Evolutionary conservation across 2,113 vertebrate genomes (phyloP).

Genomic region (Abramis brama): DNA sequence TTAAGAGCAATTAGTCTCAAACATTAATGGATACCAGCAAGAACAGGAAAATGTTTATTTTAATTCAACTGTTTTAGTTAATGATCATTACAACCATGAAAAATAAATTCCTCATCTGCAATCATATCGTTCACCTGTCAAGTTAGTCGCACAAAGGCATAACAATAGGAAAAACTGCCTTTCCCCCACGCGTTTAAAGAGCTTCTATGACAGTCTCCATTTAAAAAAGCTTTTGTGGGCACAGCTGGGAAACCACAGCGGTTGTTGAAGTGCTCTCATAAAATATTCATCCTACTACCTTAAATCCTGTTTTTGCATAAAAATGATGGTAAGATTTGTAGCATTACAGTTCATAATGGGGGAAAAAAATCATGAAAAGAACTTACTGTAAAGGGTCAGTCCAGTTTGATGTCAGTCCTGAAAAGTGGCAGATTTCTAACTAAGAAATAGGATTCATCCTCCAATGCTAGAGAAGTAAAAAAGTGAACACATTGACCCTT

Average conservation of each 20-base stretch:
- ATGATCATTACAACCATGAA: slow-evolving; percentile 61
- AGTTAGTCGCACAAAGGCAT: neutral
- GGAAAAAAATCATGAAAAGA: neutral
- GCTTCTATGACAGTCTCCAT: neutral
- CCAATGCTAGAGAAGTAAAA: neutral
- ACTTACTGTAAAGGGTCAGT: slow-evolving; percentile 40
- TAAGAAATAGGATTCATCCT: neutral
- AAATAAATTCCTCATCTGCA: slow-evolving; percentile 7
- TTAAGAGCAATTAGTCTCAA: slow-evolving; percentile 72
- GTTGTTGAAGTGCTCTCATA: neutral
- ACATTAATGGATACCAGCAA: slow-evolving; percentile 69
- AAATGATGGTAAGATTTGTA: neutral
- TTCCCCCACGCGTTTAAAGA: slow-evolving; percentile 8
- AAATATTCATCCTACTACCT: neutral
- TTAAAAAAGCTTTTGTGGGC: neutral
- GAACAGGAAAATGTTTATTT: slow-evolving; percentile 65
- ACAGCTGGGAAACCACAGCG: slow-evolving; percentile 8
- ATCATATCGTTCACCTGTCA: slow-evolving; percentile 22
- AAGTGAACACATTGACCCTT: neutral
- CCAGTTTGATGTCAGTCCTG: slow-evolving; percentile 10
- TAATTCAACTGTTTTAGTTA: slow-evolving; percentile 69
- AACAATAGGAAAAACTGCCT: slow-evolving; percentile 3
- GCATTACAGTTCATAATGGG: neutral
- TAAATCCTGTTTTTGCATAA: neutral
- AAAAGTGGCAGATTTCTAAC: neutral